Conservation (phyloP, 2,113 vertebrate species). For the Myodes glareolus region DNA sequence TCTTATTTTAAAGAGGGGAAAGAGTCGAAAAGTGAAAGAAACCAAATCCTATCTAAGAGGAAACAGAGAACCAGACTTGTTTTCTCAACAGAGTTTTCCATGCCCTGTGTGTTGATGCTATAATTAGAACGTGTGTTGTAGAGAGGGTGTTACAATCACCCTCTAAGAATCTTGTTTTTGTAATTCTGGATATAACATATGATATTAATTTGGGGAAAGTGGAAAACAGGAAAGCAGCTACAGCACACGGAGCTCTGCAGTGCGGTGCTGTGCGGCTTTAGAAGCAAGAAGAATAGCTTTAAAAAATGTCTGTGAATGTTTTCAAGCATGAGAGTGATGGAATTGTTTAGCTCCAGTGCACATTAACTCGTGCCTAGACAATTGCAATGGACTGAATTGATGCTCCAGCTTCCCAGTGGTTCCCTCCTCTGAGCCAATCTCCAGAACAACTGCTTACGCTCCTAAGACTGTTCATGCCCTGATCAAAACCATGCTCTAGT, state of each 20-base stretch:
- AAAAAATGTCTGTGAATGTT: background rate
- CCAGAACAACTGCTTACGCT: background rate
- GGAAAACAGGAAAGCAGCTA: conserved; percentile 64
- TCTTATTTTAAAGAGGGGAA: background rate
- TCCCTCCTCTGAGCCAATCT: background rate
- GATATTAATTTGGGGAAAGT: conserved; percentile 76
- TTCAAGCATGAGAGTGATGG: conserved; percentile 22
- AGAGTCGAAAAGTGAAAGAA: conserved; percentile 47
- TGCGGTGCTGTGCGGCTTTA: background rate
- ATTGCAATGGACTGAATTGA: background rate
- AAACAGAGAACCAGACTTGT: conserved; percentile 59
- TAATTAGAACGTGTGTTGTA: conserved; percentile 73
- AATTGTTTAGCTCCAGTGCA: background rate
- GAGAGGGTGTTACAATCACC: conserved; percentile 69
- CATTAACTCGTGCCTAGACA: background rate
- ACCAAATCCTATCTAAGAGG: conserved; percentile 64
- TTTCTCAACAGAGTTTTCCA: conserved; percentile 60
- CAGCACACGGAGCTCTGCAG: conserved; percentile 49
- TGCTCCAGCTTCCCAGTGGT: background rate
- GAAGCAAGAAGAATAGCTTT: background rate
- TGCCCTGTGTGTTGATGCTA: conserved; percentile 61
- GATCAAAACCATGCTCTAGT: background rate
- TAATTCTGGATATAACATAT: conserved; percentile 73
- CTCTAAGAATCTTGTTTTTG: conserved; percentile 78
- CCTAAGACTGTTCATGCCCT: background rate